These are phyloP conservation scores for Caranx melampygus DNA, from an alignment of 2,113 vertebrate species.

Conservation along the genomic window DNA sequence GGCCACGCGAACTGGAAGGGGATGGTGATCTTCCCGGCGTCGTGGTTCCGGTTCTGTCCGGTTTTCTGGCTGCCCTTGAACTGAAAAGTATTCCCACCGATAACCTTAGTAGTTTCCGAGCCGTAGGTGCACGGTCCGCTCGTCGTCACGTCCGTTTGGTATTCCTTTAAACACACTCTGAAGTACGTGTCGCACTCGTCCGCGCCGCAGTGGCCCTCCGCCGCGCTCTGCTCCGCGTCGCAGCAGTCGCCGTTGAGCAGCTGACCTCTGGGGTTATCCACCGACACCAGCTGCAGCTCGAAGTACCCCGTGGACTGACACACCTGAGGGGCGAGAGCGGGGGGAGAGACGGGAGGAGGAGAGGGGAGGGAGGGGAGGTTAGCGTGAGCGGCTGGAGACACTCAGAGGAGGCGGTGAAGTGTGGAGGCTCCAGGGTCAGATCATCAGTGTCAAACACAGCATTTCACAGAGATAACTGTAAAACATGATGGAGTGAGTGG, in stretches of 20 bases:
- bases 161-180: slow-evolving; percentile 94
- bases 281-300: slow-evolving; percentile 92
- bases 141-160: slow-evolving; percentile 90
- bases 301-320: slow-evolving; percentile 92
- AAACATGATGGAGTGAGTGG: no score
- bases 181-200: slow-evolving; percentile 96
- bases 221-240: slow-evolving; percentile 83
- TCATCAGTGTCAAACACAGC: no score
- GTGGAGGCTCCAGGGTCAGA: background rate
- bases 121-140: slow-evolving; percentile 91
- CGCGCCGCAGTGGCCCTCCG: slow-evolving; percentile 84
- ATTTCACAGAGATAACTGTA: no score
- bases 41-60: slow-evolving; percentile 80
- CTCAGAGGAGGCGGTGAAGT: background rate
- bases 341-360: slow-evolving; percentile 44
- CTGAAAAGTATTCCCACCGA: slow-evolving; percentile 95
- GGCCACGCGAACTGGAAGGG: slow-evolving; percentile 96
- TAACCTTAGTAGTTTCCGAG: slow-evolving; percentile 89
- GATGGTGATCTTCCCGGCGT: slow-evolving; percentile 88
- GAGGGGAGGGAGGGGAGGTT: background rate
- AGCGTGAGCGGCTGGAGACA: no score
- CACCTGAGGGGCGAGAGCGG: slow-evolving; percentile 83
- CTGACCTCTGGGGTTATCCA: slow-evolving; percentile 92
- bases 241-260: slow-evolving; percentile 93
- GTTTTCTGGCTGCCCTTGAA: slow-evolving; percentile 84